Evolutionary conservation across 2,888 invertebrate genomes (phyloP).

Genomic region (Sarcophaga carnaria): DNA sequence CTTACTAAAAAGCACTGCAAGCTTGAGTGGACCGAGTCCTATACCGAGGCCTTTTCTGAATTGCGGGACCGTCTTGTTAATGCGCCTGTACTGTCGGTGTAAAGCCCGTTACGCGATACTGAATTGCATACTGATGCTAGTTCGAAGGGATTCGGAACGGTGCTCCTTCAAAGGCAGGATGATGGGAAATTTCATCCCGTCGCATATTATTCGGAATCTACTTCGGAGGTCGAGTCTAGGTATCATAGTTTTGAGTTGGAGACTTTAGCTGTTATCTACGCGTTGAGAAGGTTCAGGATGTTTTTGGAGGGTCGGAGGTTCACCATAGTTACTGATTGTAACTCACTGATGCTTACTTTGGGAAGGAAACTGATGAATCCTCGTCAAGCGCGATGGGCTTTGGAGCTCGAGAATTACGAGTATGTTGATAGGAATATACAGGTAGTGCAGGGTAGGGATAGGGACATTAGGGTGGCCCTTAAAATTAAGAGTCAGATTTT

Average conservation of each 20-base stretch:
- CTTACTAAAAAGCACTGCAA: conserved; percentile 10
- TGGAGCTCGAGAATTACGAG: too few species aligned
- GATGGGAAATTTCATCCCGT: conserved; percentile 29
- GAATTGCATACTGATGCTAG: conserved; percentile 3
- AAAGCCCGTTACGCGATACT: conserved; percentile 14
- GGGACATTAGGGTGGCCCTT: neutral
- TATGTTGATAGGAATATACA: too few species aligned
- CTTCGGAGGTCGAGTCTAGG: conserved; percentile 4
- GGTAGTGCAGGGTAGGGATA: neutral
- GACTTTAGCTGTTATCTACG: too few species aligned
- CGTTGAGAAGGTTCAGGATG: too few species aligned
- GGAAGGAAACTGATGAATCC: too few species aligned
- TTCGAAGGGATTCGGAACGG: too few species aligned
- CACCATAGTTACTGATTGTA: too few species aligned
- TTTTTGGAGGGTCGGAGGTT: too few species aligned
- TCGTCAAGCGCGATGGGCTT: conserved; percentile 19
- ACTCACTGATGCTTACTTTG: too few species aligned
- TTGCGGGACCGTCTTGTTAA: conserved; percentile 4
- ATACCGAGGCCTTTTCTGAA: neutral
- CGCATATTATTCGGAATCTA: too few species aligned
- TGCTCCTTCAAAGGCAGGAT: neutral
- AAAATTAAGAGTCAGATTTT: too few species aligned
- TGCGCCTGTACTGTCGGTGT: conserved; percentile 36
- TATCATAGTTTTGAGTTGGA: conserved; percentile 74
- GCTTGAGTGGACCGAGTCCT: neutral